Percentiles rank a stretch among this genome's conserved stretches.
Evolutionary conservation across 2,797 vertebrate genomes (phyloP).

Genomic region (Tarsius wallacei): DNA sequence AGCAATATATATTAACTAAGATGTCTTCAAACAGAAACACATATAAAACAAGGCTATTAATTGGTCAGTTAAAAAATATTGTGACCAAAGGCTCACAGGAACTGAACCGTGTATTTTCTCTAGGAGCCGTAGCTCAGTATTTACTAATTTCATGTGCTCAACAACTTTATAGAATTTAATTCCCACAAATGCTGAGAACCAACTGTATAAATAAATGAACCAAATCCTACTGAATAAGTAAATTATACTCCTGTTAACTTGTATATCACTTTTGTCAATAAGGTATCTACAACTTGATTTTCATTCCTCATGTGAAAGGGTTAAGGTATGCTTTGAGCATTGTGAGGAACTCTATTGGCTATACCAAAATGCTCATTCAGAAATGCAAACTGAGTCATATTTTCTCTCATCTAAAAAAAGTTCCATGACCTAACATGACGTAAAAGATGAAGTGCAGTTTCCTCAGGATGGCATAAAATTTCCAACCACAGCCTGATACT

Average conservation of each 20-base stretch:
- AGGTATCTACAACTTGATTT: not conserved
- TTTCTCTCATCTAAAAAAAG: not conserved
- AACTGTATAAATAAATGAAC: not conserved
- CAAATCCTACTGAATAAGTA: not conserved
- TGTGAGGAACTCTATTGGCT: slow-evolving; percentile 1
- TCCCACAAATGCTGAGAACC: not conserved
- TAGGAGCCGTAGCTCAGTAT: not conserved
- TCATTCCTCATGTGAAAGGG: not conserved
- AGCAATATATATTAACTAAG: not conserved
- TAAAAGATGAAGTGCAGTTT: not conserved
- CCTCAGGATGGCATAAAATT: not conserved
- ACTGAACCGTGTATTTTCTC: not conserved
- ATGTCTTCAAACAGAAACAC: not conserved
- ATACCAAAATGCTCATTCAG: not conserved
- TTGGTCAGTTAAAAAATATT: not conserved
- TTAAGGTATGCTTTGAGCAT: not conserved
- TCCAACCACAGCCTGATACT: not conserved
- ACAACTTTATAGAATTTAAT: not conserved
- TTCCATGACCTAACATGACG: not conserved
- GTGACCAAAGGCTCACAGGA: not conserved
- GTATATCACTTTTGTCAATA: not conserved
- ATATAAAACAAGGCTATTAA: not conserved
- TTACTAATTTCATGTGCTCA: not conserved
- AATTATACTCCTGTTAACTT: not conserved
- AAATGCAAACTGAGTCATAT: not conserved